A percentile compares a stretch with the other conserved stretches of the same genome.
Conservation (phyloP, 2,797 vertebrate species). For the Sparidentex hasta region DNA sequence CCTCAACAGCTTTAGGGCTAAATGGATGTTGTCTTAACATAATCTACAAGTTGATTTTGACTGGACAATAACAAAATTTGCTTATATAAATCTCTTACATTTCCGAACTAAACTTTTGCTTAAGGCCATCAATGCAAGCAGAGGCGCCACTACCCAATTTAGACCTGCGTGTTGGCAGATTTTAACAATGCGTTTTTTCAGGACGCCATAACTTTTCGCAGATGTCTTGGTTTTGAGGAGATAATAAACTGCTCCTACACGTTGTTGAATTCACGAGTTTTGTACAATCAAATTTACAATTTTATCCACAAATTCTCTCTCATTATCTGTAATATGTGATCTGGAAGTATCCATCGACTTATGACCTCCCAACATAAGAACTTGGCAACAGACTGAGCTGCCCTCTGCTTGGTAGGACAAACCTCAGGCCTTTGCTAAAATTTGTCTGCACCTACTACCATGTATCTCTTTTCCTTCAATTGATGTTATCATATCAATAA, state of each 20-base stretch:
- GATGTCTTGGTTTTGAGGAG: not conserved
- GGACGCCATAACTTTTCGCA: not conserved
- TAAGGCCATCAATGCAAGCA: not conserved
- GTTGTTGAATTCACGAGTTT: not conserved
- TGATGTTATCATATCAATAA: conserved; percentile 9
- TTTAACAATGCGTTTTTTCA: conserved; percentile 10
- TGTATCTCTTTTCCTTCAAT: not conserved
- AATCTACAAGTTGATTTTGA: no score
- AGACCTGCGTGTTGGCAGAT: conserved; percentile 15
- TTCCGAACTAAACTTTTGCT: no score
- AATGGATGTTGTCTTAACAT: no score
- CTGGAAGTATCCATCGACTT: conserved; percentile 3
- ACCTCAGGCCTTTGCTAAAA: no score
- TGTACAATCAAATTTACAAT: not conserved
- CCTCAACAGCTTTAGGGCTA: no score
- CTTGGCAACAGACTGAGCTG: not conserved
- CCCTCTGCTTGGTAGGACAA: not conserved
- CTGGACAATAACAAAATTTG: no score
- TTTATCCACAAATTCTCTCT: not conserved
- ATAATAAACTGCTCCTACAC: not conserved
- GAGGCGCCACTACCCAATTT: not conserved
- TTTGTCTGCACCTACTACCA: not conserved
- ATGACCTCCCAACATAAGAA: not conserved
- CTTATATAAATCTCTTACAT: no score
- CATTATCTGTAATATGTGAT: conserved; percentile 7